Conservation (phyloP, 2,888 invertebrate genomes). For the Caenorhabditis drosophilae region DNA sequence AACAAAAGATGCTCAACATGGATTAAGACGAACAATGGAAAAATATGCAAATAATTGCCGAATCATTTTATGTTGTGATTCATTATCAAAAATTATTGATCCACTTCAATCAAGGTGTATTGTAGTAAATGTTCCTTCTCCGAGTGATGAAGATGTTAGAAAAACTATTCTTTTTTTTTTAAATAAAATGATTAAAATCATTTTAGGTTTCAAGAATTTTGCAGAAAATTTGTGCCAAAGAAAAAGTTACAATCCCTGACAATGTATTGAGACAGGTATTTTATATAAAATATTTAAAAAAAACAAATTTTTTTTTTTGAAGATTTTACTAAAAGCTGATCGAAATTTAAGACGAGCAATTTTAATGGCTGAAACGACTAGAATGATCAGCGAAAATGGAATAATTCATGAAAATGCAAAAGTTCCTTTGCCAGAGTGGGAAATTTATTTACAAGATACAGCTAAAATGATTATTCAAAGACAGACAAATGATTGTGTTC, state of each 20-base stretch:
- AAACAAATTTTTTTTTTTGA: background rate
- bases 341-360: slow-evolving; percentile 90
- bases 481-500: slow-evolving; percentile 79
- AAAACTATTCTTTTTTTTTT: too few relatives aligned
- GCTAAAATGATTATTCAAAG: slow-evolving; percentile 84
- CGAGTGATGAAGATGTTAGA: slow-evolving; percentile 80
- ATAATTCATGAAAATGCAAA: slow-evolving; percentile 68
- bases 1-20: slow-evolving; percentile 96
- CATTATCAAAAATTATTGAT: slow-evolving; percentile 92
- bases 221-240: slow-evolving; percentile 26
- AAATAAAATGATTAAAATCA: slow-evolving; percentile 6
- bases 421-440: slow-evolving; percentile 90
- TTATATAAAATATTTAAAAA: background rate
- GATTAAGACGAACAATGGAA: slow-evolving; percentile 96
- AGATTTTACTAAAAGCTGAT: slow-evolving; percentile 81
- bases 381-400: slow-evolving; percentile 39
- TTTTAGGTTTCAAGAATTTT: slow-evolving; percentile 2
- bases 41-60: slow-evolving; percentile 85
- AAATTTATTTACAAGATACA: slow-evolving; percentile 83
- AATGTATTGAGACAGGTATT: slow-evolving; percentile 34
- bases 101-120: slow-evolving; percentile 94
- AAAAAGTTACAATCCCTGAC: slow-evolving; percentile 46
- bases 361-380: slow-evolving; percentile 80
- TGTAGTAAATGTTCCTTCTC: slow-evolving; percentile 88
- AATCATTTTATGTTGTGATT: slow-evolving; percentile 81